These are phyloP conservation scores for Rhinoptilus africanus DNA, from an alignment of 2,113 vertebrate species.

Conservation along the genomic window DNA sequence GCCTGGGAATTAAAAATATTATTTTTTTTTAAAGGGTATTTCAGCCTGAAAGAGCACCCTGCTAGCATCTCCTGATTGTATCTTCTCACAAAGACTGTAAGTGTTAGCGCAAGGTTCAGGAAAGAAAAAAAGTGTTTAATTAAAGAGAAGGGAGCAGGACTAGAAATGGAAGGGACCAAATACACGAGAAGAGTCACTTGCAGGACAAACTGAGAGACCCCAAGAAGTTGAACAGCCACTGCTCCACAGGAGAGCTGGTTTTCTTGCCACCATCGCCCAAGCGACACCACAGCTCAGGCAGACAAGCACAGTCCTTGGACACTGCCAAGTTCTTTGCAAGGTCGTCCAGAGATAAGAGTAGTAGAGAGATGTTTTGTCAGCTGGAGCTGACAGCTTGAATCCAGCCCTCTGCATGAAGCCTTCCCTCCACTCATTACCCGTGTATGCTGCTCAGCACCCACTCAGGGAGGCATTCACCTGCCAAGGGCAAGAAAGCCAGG, in stretches of 20 bases:
- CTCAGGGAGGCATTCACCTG: background rate
- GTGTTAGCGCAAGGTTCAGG: background rate
- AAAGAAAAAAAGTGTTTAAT: background rate
- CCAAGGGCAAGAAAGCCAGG: background rate
- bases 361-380: background rate
- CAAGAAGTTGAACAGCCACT: background rate
- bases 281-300: background rate
- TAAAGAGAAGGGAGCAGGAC: background rate
- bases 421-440: background rate
- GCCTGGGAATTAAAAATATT: background rate
- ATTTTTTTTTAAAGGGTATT: background rate
- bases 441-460: background rate
- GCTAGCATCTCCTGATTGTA: background rate
- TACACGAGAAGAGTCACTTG: background rate
- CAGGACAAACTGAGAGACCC: background rate
- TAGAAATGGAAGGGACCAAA: background rate
- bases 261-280: background rate
- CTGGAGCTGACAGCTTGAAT: background rate
- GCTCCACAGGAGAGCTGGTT: background rate
- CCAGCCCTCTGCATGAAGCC: background rate
- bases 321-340: background rate
- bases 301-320: background rate
- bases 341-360: background rate
- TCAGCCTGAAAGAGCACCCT: background rate
- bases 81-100: background rate